Evolutionary conservation across 30 jellyfish, hydroid and myxozoan species (phyloP), one percentile per base, ranked within the genome.

Genomic region (Haliclystus octoradiatus): DNA sequence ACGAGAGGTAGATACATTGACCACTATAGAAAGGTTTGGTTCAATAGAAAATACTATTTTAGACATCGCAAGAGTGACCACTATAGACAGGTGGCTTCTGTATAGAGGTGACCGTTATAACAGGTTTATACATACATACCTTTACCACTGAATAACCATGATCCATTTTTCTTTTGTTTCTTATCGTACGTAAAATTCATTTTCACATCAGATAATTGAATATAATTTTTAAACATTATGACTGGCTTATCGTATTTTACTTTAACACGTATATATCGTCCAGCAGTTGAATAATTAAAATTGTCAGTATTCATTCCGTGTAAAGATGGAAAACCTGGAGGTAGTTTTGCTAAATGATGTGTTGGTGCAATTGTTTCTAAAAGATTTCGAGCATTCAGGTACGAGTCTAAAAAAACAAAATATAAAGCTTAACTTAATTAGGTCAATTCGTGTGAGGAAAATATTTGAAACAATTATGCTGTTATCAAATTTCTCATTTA

Each of bases 241-340:
- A 91, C 95, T 0, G 95, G 93, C 31, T 78, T 62, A 50, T 83
- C 68, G 22, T 79, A 74, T 31, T 61, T 52, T 0, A 95, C 99
- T 7, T 68, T 79, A 5, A 91, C 99, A 23, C 72, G 68, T 66
- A 91, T 91, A 72, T 69, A 69, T 46, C 91, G 66, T 34, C 95
- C 95, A 25, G 85, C 72, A 26, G 95, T 91, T 51, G 82, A 81
- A 81, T 91, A 91, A 62, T 66, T 72, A 70, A 91, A 91, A n/a
- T 77, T 91, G 60, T 91, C 99, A 1, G 99, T 91, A 77, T 83
- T 91, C 73, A 79, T 91, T 49, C 67, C 61, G 32, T 70, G 80
- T 27, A 91, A 84, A 13, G 95, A 75, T 24, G 99, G 95, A 71
- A 91, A 91, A 5, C 99, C 99, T 4, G 99, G 99, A 29, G 99